Evolutionary conservation across 2,888 invertebrate species (phyloP).

Genomic region (Tortrix viridana): DNA sequence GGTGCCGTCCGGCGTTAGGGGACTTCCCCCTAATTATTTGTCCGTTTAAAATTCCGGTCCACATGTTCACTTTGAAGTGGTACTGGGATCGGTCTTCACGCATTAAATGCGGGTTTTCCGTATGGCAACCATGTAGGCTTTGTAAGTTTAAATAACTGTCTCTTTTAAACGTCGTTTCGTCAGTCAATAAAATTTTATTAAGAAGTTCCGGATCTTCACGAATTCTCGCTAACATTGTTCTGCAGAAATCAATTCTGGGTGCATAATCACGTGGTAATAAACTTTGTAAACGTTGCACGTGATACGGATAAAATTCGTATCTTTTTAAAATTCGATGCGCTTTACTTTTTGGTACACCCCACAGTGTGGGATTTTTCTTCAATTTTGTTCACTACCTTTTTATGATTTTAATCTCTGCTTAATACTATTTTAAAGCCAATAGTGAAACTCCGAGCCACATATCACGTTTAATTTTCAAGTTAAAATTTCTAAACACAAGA

Average conservation of each 20-base stretch:
- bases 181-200: neutral
- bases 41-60: slow-evolving; percentile 45
- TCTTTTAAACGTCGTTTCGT: slow-evolving; percentile 4
- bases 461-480: no score
- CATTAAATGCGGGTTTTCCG: slow-evolving; percentile 41
- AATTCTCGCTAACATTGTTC: neutral
- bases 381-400: neutral
- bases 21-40: no score
- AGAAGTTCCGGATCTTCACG: neutral
- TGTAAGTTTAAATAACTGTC: slow-evolving; percentile 41
- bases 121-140: slow-evolving; percentile 40
- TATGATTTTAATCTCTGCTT: no score
- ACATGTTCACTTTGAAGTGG: slow-evolving; percentile 44
- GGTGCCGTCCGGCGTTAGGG: no score
- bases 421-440: no score
- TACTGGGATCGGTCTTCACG: slow-evolving; percentile 43
- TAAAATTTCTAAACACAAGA: no score
- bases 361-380: neutral
- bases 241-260: slow-evolving; percentile 4
- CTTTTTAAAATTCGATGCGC: neutral
- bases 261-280: neutral
- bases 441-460: no score
- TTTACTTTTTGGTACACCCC: neutral
- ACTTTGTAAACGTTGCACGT: neutral
- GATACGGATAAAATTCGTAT: neutral